Base-by-base conservation (phyloP, 2,113 vertebrate species). In the Galeopterus variegatus region DNA sequence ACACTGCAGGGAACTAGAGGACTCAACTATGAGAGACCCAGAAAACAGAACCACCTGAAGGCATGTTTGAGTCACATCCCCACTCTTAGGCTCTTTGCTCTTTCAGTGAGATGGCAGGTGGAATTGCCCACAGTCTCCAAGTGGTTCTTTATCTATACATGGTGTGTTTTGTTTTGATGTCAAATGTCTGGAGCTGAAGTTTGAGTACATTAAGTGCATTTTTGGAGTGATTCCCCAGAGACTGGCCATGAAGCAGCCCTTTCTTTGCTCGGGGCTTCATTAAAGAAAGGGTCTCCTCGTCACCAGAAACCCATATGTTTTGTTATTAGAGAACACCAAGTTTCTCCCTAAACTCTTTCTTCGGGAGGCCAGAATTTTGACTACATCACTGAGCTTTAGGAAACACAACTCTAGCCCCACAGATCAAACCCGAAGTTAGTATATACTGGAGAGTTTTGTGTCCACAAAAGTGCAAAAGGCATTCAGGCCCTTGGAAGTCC, bases 291-390 rank as follows among this genome's bases (percentile, higher is more conserved):
- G 70, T 80, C 52, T 93, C 19, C 36, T 67, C 56, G 72, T 64
- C 48, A 31, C 1, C 33, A 52, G 36, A 82, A 67, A 90, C n/a
- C 23, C 33, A 31, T 50, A 36, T 23, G 52, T 58, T 80, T 88
- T 93, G 36, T 85, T 70, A 65, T 23, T 91, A 77, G 94, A 48
- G 62, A 64, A 65, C 31, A 90, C 26, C 58, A 36, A 73, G 24
- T 54, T 88, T 13, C 77, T 93, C 36, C 75, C 70, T 75, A n/a
- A 90, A 84, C 28, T 70, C 58, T 84, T 88, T 26, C 62, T 72
- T 76, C 67, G 70, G 54, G 65, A 72, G 83, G 33, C 24, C 36
- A 88, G 73, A 90, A 91, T 24, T 84, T 88, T 72, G 81, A 19
- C 58, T 18, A 4, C 18, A 79, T 41, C 52, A 65, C 8, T 52